Base-by-base conservation (phyloP, 2,888 invertebrate genomes). In the Drosophila diplacantha region DNA sequence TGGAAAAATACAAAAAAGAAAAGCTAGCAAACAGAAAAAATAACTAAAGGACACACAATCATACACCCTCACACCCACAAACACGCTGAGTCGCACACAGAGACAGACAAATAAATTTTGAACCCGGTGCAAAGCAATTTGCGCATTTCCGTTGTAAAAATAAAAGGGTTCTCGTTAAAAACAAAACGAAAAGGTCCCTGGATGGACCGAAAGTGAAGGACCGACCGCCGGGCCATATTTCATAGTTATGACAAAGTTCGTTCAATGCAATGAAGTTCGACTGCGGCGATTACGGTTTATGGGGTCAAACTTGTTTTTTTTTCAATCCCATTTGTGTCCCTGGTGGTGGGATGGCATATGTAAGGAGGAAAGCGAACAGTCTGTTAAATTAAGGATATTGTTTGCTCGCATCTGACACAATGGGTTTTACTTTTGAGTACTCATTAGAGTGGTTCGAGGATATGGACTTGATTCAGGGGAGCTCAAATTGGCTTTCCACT, bases 61-160 rank as follows among this genome's bases (percentile, higher is more conserved):
- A 61, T 29, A 52, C 43, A 29, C 34, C 41, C 50, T 22, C 65
- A 18, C 22, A 29, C 20, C n/a, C 8, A 9, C 16, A 9, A 26
- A 24, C 35, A 16, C 37, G 18, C 4, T 26, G 50, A 50, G 24
- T 24, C 38, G 31, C 35, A 53, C 20, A 52, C 29, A 39, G 32
- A 38, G 20, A 51, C 49, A 52, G 37, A 47, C 20, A 34, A 26
- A 63, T 24, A 76, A 76, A 82, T 79, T 81, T 79, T 65, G 73
- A 75, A 72, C 70, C 83, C 77, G 77, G 83, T 77, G 77, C 84
- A 83, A 83, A 78, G 84, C 78, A 78, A 78, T 78, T 78, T 78
- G 78, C 78, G 76, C 78, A 78, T 81, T 78, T 78, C 78, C 78
- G 84, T 71, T 79, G 64, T 72, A 83, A 72, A 83, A 83, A 72